Conservation (phyloP, 2,113 vertebrate species). For the Coregonus clupeaformis region DNA sequence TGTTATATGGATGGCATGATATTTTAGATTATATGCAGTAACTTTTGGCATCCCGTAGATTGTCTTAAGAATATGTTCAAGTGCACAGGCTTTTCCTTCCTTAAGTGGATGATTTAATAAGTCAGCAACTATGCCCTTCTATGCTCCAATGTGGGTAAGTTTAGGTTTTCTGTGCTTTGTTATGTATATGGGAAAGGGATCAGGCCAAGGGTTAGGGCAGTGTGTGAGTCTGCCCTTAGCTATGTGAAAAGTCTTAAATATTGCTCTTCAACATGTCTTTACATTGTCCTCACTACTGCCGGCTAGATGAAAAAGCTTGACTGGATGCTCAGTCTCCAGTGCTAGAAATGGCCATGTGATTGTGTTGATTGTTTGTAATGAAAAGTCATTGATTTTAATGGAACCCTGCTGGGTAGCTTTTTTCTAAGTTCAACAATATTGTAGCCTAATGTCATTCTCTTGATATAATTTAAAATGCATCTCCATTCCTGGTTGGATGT, state of each 20-base stretch:
- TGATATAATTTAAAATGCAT: conserved; percentile 26
- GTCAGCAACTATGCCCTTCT: conserved; percentile 24
- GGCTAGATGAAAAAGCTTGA: background rate
- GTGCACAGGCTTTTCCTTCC: conserved; percentile 35
- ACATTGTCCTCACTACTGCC: no score
- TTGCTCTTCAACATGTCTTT: no score
- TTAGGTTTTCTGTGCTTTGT: background rate
- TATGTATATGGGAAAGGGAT: conserved; percentile 2
- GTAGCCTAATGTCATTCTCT: conserved; percentile 32
- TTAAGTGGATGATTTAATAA: conserved; percentile 35
- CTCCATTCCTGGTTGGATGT: conserved; percentile 32
- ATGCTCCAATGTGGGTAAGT: conserved; percentile 6
- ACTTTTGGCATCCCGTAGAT: conserved; percentile 59
- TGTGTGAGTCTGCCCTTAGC: background rate
- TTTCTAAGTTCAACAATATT: background rate
- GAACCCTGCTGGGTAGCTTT: conserved; percentile 8
- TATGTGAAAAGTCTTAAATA: no score
- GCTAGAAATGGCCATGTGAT: conserved; percentile 23
- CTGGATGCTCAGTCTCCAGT: no score
- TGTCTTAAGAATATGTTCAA: conserved; percentile 54
- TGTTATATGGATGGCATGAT: conserved; percentile 67
- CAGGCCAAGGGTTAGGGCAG: background rate
- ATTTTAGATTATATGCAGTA: conserved; percentile 60
- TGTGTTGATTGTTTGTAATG: conserved; percentile 42
- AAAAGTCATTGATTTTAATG: conserved; percentile 28